Percentiles rank a stretch among this genome's conserved stretches.
Conservation (phyloP, 1,140 invertebrate species). For the Lamellibrachia luymesi region DNA sequence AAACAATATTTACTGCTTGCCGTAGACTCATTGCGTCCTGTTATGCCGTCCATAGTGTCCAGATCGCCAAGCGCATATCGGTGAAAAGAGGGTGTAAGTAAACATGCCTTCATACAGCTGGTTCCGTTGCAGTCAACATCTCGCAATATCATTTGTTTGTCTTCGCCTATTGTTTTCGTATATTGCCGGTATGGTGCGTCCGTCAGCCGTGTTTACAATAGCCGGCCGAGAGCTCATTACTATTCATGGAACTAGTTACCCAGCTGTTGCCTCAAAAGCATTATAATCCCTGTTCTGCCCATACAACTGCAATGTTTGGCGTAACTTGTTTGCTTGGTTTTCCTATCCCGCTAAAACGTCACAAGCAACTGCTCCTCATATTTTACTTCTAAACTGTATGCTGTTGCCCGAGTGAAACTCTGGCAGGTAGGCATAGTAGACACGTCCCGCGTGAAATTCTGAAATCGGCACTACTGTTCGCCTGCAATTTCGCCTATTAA, state of each 20-base stretch:
- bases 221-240: not conserved
- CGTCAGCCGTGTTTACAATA: not conserved
- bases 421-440: too few relatives aligned
- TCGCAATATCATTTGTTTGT: not conserved
- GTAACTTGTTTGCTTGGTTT: not conserved
- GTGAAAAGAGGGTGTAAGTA: not conserved
- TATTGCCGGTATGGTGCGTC: too few relatives aligned
- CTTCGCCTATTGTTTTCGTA: not conserved
- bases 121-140: not conserved
- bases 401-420: too few relatives aligned
- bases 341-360: not conserved
- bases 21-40: not conserved
- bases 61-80: not conserved
- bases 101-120: not conserved
- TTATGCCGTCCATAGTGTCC: not conserved
- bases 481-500: too few relatives aligned
- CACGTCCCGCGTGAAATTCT: not conserved
- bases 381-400: not conserved
- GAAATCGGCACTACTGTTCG: too few relatives aligned
- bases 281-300: not conserved
- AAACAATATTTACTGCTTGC: not conserved
- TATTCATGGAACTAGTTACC: not conserved
- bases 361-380: not conserved
- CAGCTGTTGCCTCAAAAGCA: not conserved
- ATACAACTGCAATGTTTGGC: not conserved